phyloP scores from a whole-genome alignment of 2,888 invertebrate genomes.

The Heliconius ismenius region DNA sequence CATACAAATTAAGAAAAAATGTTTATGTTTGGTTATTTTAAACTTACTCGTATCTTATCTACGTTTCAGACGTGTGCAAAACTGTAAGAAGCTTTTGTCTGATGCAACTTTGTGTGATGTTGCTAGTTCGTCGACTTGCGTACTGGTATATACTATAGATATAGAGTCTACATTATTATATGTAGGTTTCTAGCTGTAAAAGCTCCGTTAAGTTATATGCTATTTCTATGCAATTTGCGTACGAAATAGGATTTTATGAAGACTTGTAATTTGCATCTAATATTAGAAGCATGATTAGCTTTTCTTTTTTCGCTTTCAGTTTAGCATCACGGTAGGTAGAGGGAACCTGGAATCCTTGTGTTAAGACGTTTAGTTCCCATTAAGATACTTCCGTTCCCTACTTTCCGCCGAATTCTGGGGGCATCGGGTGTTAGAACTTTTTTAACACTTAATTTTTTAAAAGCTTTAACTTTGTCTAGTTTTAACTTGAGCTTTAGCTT shows the following conservation, averaged over 20 bases:
- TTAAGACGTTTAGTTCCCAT: too few species aligned
- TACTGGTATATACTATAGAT: not conserved
- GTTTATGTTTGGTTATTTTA: not conserved
- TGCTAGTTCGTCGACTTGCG: not conserved
- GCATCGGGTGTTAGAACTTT: too few species aligned
- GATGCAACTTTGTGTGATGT: not conserved
- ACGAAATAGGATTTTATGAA: not conserved
- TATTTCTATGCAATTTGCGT: not conserved
- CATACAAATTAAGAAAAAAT: not conserved
- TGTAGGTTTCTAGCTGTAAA: not conserved
- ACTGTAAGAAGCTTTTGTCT: constrained; percentile 6
- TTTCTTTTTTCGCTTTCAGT: too few species aligned
- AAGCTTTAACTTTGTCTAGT: too few species aligned
- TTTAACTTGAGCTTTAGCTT: too few species aligned
- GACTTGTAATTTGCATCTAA: not conserved
- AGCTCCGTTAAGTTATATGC: constrained; percentile 3
- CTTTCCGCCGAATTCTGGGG: too few species aligned
- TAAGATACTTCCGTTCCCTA: too few species aligned
- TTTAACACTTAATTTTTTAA: too few species aligned
- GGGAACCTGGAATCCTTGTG: too few species aligned
- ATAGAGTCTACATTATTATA: not conserved
- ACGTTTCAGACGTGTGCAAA: not conserved
- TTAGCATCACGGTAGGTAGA: too few species aligned
- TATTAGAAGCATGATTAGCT: not conserved
- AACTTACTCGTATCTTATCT: not conserved